Evolutionary conservation across 1,140 invertebrate genomes (phyloP).

Genomic region (Camponotus vicinus): DNA sequence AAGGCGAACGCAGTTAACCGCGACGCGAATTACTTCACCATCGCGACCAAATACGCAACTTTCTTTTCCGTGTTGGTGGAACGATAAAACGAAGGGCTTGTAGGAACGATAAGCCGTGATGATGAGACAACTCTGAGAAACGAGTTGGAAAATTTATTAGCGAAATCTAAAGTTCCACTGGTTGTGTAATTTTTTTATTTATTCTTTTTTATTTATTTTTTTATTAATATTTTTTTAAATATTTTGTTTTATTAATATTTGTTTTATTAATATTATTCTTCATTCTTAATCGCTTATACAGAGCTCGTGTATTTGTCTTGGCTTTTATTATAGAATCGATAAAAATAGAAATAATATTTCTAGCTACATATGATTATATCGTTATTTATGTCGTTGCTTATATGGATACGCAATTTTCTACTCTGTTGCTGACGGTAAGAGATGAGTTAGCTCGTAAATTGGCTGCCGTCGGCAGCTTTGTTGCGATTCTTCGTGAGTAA

Average conservation of each 20-base stretch:
- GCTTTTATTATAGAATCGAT: not conserved
- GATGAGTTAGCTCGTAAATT: slow-evolving; percentile 46
- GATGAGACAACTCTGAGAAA: not conserved
- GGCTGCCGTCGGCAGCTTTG: slow-evolving; percentile 54
- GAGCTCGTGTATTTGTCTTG: not conserved
- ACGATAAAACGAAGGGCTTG: not conserved
- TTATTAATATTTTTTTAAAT: no score
- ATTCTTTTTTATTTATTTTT: not conserved
- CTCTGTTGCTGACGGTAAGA: slow-evolving; percentile 58
- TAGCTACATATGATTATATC: slow-evolving; percentile 21
- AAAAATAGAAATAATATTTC: slow-evolving; percentile 10
- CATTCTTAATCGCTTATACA: not conserved
- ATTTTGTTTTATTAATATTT: no score
- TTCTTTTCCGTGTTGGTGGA: not conserved
- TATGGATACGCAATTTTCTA: slow-evolving; percentile 57
- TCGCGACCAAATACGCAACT: slow-evolving; percentile 24
- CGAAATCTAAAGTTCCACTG: not conserved
- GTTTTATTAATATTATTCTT: slow-evolving; percentile 24
- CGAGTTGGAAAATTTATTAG: not conserved
- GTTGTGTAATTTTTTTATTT: not conserved
- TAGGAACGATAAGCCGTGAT: slow-evolving; percentile 20
- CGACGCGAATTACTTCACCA: slow-evolving; percentile 38
- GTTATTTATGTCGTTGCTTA: slow-evolving; percentile 54
- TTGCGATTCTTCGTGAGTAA: slow-evolving; percentile 40
- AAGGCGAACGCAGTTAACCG: slow-evolving; percentile 25